Evolutionary conservation across 2,888 invertebrate species (phyloP).

Genomic region (Schizaphis graminum): DNA sequence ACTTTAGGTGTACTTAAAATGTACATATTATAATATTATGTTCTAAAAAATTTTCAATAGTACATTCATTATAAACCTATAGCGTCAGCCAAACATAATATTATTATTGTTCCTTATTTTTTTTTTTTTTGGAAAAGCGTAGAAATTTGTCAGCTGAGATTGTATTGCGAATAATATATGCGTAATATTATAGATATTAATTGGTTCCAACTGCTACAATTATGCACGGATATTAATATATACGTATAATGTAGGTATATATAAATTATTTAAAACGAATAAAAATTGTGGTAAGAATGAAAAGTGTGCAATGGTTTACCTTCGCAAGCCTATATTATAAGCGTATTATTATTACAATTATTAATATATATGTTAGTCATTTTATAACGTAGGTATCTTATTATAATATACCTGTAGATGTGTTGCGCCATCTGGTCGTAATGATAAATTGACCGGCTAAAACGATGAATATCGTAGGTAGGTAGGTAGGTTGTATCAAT

Average conservation of each 20-base stretch:
- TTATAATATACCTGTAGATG: not conserved
- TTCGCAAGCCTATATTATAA: constrained; percentile 11
- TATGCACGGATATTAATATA: not conserved
- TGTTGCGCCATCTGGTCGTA: constrained; percentile 31
- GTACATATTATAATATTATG: not conserved
- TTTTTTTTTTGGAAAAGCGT: not conserved
- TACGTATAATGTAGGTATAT: not conserved
- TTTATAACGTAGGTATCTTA: not conserved
- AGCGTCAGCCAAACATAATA: not conserved
- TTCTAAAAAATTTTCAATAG: not conserved
- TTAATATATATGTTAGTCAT: not conserved
- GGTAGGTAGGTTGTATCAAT: not conserved
- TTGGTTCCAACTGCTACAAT: not conserved
- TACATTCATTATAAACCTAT: not conserved
- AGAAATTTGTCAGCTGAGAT: not conserved
- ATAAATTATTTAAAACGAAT: not conserved
- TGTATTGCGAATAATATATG: not conserved
- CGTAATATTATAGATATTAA: not conserved
- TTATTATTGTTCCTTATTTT: not conserved
- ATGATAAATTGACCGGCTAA: constrained; percentile 21
- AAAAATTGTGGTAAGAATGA: constrained; percentile 6
- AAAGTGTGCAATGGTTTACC: constrained; percentile 23
- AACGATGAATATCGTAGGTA: constrained; percentile 10
- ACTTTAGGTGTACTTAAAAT: not conserved
- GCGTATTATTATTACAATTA: no score